Percentiles rank a stretch among this genome's conserved stretches.
Conservation (phyloP, 2,113 vertebrate genomes). For the Hydrochoerus hydrochaeris region DNA sequence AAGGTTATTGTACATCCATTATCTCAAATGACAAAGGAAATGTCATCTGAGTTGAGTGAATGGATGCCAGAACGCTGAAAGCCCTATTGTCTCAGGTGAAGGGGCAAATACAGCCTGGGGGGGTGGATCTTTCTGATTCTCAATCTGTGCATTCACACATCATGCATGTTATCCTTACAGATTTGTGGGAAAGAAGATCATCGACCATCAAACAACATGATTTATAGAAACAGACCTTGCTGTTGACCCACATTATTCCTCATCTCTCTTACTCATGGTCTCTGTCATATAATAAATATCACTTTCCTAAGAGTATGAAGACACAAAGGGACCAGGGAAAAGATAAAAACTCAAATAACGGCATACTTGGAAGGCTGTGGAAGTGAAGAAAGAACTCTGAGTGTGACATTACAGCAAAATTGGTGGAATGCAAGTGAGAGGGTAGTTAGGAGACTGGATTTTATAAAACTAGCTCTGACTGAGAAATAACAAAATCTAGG, state of each 20-base stretch:
- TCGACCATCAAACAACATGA: conserved; percentile 56
- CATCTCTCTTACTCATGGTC: conserved; percentile 46
- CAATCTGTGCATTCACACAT: conserved; percentile 55
- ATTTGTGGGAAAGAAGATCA: conserved; percentile 53
- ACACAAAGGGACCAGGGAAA: not conserved
- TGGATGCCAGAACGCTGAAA: conserved; percentile 63
- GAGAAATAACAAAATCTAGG: not conserved
- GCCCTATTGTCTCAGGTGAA: conserved; percentile 59
- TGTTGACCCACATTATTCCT: conserved; percentile 64
- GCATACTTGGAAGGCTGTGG: not conserved
- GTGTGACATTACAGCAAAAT: not conserved
- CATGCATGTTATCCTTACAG: conserved; percentile 36
- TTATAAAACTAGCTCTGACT: not conserved
- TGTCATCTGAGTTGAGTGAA: conserved; percentile 54
- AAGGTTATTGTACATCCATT: conserved; percentile 70
- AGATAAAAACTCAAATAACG: not conserved
- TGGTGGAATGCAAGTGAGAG: not conserved
- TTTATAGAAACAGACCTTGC: conserved; percentile 25
- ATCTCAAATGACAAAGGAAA: conserved; percentile 76
- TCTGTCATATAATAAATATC: conserved; percentile 50
- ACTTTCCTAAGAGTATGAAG: not conserved
- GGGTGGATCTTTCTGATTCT: conserved; percentile 37
- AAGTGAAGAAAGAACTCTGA: not conserved
- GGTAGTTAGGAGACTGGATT: not conserved
- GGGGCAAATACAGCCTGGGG: conserved; percentile 55